phyloP scores from a whole-genome alignment of 2,113 vertebrate species.

The Neogobius melanostomus region DNA sequence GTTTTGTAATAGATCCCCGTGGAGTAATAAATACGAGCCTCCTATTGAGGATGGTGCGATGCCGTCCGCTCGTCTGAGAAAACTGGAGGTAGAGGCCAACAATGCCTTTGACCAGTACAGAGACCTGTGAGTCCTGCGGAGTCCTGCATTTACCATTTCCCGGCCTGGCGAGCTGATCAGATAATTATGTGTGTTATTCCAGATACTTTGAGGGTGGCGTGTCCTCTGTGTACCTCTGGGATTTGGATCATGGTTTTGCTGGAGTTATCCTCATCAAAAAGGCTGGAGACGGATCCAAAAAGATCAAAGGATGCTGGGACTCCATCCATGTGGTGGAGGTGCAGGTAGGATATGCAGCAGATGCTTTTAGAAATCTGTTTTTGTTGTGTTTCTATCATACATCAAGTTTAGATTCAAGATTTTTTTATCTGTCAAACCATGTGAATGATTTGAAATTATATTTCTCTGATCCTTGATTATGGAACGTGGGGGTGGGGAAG shows the following conservation, averaged over 20 bases:
- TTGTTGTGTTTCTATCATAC: too few relatives aligned
- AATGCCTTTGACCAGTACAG: slow-evolving; percentile 99
- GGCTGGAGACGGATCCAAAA: slow-evolving; percentile 98
- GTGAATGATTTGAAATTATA: too few relatives aligned
- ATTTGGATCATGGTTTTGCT: slow-evolving; percentile 98
- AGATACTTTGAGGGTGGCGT: slow-evolving; percentile 99
- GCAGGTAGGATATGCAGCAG: slow-evolving; percentile 83
- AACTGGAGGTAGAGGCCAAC: slow-evolving; percentile 98
- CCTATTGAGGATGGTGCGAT: slow-evolving; percentile 98
- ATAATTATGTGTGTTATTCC: slow-evolving; percentile 13
- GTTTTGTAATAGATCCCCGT: slow-evolving; percentile 84
- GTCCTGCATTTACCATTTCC: background rate
- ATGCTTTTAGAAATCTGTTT: background rate
- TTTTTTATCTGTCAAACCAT: background rate
- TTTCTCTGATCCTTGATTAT: too few relatives aligned
- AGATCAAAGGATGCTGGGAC: slow-evolving; percentile 99
- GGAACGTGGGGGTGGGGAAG: too few relatives aligned
- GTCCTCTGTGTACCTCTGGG: slow-evolving; percentile 99
- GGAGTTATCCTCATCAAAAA: slow-evolving; percentile 99
- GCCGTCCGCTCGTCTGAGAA: slow-evolving; percentile 95
- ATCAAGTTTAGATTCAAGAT: background rate
- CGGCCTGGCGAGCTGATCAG: background rate
- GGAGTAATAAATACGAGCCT: slow-evolving; percentile 99
- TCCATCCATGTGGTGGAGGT: slow-evolving; percentile 99
- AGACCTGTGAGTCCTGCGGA: slow-evolving; percentile 81